Evolutionary conservation across 2,888 invertebrate species (phyloP).

Genomic region (Tetanocera ferruginea): DNA sequence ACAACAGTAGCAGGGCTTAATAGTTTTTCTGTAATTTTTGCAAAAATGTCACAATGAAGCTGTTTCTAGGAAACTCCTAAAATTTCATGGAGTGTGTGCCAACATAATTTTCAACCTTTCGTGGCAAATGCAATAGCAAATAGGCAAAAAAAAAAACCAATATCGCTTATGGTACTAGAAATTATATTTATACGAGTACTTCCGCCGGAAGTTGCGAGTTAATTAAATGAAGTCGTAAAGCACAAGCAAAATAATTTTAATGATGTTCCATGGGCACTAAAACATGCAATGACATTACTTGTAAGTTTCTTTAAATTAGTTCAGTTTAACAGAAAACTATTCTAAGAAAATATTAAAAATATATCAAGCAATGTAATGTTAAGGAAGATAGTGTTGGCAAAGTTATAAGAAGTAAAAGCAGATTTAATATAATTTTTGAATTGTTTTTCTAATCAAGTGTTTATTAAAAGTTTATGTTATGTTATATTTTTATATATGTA

Average conservation of each 20-base stretch:
- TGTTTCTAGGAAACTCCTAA: conserved; percentile 11
- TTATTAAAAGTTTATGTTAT: too few relatives aligned
- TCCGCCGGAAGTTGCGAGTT: conserved; percentile 33
- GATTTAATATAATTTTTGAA: too few relatives aligned
- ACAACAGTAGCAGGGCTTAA: neutral
- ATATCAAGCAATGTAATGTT: too few relatives aligned
- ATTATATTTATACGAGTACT: neutral
- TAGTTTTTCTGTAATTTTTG: conserved; percentile 9
- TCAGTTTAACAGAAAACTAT: too few relatives aligned
- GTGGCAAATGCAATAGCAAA: neutral
- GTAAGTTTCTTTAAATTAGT: too few relatives aligned
- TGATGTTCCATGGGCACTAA: neutral
- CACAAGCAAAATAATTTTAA: neutral
- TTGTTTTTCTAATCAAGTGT: too few relatives aligned
- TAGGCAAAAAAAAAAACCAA: neutral
- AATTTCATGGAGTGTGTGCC: neutral
- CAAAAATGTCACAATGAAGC: neutral
- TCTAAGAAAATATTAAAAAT: too few relatives aligned
- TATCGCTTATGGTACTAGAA: neutral
- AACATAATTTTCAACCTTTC: neutral
- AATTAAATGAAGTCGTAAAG: conserved; percentile 8
- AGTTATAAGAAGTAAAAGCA: too few relatives aligned
- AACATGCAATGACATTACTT: too few relatives aligned
- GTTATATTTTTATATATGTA: too few relatives aligned
- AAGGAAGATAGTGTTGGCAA: too few relatives aligned